Conservation (phyloP, 2,113 vertebrate genomes). For the Labrus mixtus region DNA sequence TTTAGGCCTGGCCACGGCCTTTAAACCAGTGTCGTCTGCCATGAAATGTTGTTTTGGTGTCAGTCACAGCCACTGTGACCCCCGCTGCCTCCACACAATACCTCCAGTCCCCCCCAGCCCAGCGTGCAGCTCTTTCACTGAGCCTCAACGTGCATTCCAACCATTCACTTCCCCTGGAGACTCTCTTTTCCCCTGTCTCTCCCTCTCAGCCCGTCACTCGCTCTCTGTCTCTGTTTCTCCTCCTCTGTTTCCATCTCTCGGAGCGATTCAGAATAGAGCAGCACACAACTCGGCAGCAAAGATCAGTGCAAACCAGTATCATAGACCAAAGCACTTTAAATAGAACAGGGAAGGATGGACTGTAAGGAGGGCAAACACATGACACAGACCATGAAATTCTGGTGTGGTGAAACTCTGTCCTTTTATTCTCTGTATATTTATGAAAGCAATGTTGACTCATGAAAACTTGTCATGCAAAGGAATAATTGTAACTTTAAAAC, state of each 20-base stretch:
- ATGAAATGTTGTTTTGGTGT: conserved; percentile 83
- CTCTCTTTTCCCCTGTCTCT: conserved; percentile 55
- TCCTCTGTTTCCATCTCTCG: conserved; percentile 54
- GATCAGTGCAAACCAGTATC: conserved; percentile 42
- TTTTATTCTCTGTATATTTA: conserved; percentile 26
- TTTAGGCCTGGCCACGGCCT: conserved; percentile 56
- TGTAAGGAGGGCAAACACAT: conserved; percentile 23
- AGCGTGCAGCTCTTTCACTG: conserved; percentile 79
- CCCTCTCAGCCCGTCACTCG: conserved; percentile 61
- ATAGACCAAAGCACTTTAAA: conserved; percentile 50
- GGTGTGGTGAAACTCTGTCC: conserved; percentile 14
- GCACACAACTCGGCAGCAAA: conserved; percentile 33
- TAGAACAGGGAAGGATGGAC: conserved; percentile 30
- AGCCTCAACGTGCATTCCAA: conserved; percentile 77
- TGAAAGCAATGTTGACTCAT: conserved; percentile 5
- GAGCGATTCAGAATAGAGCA: conserved; percentile 44
- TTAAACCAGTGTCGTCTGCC: conserved; percentile 74
- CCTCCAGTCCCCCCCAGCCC: conserved; percentile 69
- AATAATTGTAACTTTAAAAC: neutral
- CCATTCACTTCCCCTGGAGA: conserved; percentile 81
- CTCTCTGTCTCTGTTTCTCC: conserved; percentile 48
- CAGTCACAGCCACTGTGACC: conserved; percentile 80
- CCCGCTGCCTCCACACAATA: conserved; percentile 80
- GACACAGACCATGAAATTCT: conserved; percentile 33
- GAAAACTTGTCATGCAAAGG: neutral